Percentiles rank a stretch among this genome's conserved stretches.
Evolutionary conservation across 2,888 invertebrate genomes (phyloP).

Genomic region (Biston betularia): DNA sequence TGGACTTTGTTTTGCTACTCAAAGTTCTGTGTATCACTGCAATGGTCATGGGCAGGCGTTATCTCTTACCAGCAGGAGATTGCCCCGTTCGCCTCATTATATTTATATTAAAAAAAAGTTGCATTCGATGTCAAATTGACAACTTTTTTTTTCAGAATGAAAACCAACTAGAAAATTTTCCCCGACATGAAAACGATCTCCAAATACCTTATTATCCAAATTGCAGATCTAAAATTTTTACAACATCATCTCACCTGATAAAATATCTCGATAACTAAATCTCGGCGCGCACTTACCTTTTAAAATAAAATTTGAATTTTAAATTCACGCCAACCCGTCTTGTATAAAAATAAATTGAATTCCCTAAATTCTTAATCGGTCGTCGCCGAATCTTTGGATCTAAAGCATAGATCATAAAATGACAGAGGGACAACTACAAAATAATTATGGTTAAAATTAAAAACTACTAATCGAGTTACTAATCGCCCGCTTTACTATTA

Average conservation of each 20-base stretch:
- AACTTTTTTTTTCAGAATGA: too few relatives aligned
- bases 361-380: conserved; percentile 57
- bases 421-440: neutral
- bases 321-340: conserved; percentile 17
- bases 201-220: conserved; percentile 6
- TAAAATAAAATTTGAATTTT: conserved; percentile 26
- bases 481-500: too few relatives aligned
- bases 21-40: too few relatives aligned
- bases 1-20: too few relatives aligned
- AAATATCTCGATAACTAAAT: conserved; percentile 27
- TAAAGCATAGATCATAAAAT: conserved; percentile 31
- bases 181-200: neutral
- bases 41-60: too few relatives aligned
- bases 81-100: too few relatives aligned
- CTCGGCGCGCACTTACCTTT: conserved; percentile 15
- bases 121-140: too few relatives aligned
- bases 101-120: too few relatives aligned
- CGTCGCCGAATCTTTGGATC: conserved; percentile 44
- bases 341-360: conserved; percentile 54
- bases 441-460: neutral
- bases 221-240: conserved; percentile 16
- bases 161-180: too few relatives aligned
- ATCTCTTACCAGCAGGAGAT: too few relatives aligned
- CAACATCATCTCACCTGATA: conserved; percentile 26
- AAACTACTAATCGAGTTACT: too few relatives aligned